Evolutionary conservation across 2,888 invertebrate genomes (phyloP), one percentile per base, ranked within the genome.

Genomic region (Aporophyla nigra): DNA sequence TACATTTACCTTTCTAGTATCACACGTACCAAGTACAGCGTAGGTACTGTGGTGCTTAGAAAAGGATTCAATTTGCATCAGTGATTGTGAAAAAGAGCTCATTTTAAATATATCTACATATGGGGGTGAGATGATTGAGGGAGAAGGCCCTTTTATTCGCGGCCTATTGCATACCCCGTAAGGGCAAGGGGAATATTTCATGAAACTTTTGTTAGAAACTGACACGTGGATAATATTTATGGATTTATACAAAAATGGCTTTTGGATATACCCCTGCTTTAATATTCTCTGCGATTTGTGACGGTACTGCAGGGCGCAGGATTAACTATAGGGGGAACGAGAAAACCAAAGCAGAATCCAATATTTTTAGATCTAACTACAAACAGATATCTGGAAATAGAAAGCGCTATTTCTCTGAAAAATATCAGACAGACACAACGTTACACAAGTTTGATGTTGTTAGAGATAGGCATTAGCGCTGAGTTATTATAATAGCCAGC

Each of bases 201-300:
- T 80, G 82, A 85, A 90, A 86, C 84, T 86, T 87, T 87, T 83
- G 80, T 87, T 89, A 83, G 82, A 78, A 86, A 85, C 83, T 83
- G 84, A 79, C 81, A 68, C 62, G 80, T 73, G 77, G 79, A 80
- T 85, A 78, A 86, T 85, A 88, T 87, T 85, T 88, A 86, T 82
- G 65, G 58, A 56, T 59, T 76, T 80, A 78, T 80, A 73, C 65
- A 76, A 86, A 80, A 67, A 77, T 74, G 63, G 19, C 71, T 77
- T 83, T 69, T 74, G 61, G 61, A 66, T 16, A 43, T 69, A 56
- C n/a, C 62, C 49, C 58, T 33, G 61, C 12, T 73, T 73, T 49
- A 70, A 73, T 66, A 77, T 62, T 53, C 27, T 53, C 16, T 21
- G 74, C 59, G 27, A 49, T 80, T 66, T 54, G 63, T 61, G 49